Evolutionary conservation across 2,888 invertebrate species (phyloP).

Genomic region (Cabera pusaria): DNA sequence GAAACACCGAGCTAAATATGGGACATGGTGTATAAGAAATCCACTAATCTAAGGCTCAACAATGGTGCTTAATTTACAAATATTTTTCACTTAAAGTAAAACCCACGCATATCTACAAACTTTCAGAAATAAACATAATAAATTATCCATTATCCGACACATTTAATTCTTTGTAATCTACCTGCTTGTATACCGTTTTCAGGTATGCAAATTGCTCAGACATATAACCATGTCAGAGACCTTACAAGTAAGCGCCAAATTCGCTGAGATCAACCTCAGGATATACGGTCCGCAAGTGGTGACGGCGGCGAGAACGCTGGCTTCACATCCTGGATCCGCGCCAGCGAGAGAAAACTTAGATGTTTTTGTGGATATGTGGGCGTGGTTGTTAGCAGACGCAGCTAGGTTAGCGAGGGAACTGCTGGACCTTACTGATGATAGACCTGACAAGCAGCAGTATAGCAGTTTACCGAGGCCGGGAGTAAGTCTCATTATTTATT

Average conservation of each 20-base stretch:
- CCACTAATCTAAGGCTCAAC: no score
- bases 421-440: conserved; percentile 88
- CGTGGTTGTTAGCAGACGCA: conserved; percentile 96
- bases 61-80: no score
- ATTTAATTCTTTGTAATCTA: no score
- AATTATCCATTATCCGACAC: no score
- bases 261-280: conserved; percentile 96
- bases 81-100: no score
- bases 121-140: no score
- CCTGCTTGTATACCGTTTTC: conserved; percentile 32
- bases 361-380: conserved; percentile 97
- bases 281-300: conserved; percentile 98
- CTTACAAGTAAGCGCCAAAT: conserved; percentile 97
- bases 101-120: no score
- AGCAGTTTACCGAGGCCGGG: conserved; percentile 97
- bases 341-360: conserved; percentile 98
- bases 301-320: conserved; percentile 95
- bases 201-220: conserved; percentile 97
- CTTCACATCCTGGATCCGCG: conserved; percentile 95
- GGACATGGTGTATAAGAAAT: no score
- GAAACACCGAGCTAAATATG: no score
- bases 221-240: conserved; percentile 98
- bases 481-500: no score
- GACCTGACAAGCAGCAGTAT: conserved; percentile 84
- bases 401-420: conserved; percentile 95